These are phyloP conservation scores for Nothobranchius furzeri DNA, from an alignment of 2,113 vertebrate genomes.

Conservation along the genomic window DNA sequence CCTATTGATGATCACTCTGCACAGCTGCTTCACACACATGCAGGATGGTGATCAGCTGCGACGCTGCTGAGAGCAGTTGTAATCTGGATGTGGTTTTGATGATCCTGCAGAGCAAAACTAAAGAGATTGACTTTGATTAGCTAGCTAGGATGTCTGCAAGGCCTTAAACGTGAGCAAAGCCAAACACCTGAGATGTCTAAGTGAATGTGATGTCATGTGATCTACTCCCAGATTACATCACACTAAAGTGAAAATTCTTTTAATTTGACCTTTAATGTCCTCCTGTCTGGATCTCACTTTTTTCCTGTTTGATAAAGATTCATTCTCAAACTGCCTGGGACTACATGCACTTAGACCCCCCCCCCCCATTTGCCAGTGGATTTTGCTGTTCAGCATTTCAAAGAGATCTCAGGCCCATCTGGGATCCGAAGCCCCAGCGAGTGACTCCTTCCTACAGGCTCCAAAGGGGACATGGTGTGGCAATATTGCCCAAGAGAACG, in stretches of 20 bases:
- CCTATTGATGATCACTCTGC: constrained; percentile 42
- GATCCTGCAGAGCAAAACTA: constrained; percentile 15
- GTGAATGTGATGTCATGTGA: background rate
- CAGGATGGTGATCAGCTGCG: constrained; percentile 40
- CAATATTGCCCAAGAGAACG: constrained; percentile 10
- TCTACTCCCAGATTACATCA: background rate
- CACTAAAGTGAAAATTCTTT: background rate
- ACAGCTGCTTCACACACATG: constrained; percentile 58
- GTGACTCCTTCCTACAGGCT: constrained; percentile 47
- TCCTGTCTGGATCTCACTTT: background rate
- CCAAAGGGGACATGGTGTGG: constrained; percentile 33
- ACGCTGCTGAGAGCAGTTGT: constrained; percentile 9
- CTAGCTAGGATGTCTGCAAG: constrained; percentile 9
- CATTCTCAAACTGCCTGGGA: constrained; percentile 9
- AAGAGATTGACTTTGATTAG: constrained; percentile 19
- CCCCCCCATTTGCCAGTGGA: constrained; percentile 9
- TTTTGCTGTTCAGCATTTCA: constrained; percentile 40
- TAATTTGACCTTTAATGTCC: background rate
- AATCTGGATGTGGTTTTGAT: constrained; percentile 26
- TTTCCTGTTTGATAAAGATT: background rate
- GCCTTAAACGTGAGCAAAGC: background rate
- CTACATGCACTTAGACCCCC: constrained; percentile 29
- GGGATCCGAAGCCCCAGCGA: constrained; percentile 35
- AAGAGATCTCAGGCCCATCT: constrained; percentile 26
- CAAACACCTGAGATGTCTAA: background rate